Percentiles rank a stretch among this genome's conserved stretches.
phyloP scores from a whole-genome alignment of 2,113 vertebrate genomes.

The Cisticola juncidis region DNA sequence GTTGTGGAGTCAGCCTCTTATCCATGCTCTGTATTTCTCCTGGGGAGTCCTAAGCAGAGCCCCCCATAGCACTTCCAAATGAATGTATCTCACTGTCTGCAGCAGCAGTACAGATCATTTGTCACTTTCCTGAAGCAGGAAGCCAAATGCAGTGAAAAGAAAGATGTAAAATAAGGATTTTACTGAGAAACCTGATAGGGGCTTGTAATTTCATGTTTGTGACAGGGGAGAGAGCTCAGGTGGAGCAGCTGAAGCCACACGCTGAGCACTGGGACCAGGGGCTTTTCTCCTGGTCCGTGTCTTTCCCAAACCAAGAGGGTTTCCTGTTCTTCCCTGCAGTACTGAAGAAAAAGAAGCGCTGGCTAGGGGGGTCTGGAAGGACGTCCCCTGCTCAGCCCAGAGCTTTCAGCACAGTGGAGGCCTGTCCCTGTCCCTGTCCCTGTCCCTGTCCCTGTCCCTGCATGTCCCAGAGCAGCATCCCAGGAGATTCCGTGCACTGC shows the following conservation, averaged over 20 bases:
- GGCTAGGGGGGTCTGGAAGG: not conserved
- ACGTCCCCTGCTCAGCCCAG: not conserved
- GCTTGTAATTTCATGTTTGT: accelerated
- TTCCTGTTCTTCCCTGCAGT: not conserved
- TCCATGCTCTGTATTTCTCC: not conserved
- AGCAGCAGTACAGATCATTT: not conserved
- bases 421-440: not conserved
- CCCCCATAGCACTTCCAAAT: accelerated
- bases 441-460: no score
- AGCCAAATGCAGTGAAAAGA: not conserved
- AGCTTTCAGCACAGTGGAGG: not conserved
- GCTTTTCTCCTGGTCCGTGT: not conserved
- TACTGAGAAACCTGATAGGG: not conserved
- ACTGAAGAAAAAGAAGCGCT: accelerated
- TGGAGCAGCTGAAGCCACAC: not conserved
- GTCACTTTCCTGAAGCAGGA: not conserved
- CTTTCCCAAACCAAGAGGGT: not conserved
- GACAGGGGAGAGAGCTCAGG: not conserved
- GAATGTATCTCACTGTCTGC: not conserved
- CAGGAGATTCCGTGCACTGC: accelerated
- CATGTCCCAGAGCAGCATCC: not conserved
- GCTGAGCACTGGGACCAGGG: not conserved
- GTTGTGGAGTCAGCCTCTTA: not conserved
- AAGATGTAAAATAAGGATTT: not conserved
- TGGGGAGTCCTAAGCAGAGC: not conserved